Base-by-base conservation (phyloP, 2,797 vertebrate genomes). In the Syngnathus rostellatus region DNA sequence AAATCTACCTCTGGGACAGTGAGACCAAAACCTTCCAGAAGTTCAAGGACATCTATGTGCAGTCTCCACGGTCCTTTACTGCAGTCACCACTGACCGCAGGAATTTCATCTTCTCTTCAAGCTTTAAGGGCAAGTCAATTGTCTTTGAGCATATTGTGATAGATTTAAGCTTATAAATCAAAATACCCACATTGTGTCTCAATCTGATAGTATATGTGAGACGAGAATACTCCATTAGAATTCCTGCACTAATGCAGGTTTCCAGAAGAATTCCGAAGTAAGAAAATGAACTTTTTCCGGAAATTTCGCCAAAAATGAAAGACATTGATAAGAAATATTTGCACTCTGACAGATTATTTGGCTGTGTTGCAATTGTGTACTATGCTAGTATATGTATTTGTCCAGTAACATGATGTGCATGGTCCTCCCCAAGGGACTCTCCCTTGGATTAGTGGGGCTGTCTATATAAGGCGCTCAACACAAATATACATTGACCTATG, bases 11-110 rank as follows among this genome's bases (percentile, higher is more conserved):
- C 77, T 99, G 97, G 97, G 91, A 98, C 65, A 71, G 62, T 39
- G 92, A 96, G 69, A 93, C 90, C 75, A 93, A 94, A 83, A 81
- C 78, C 8, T 99, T 97, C 66, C 83, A 88, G 57, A 94, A 95
- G 84, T 97, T 98, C 71, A 95, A 97, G 84, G 95, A 99, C 85
- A 92, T 99, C 72, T 99, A 98, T 0, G 94, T 99, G 71, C 97
- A 99, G 76, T 96, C 96, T 0, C 97, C 97, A 0, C 93, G 97
- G 0, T 97, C 95, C 2, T 98, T 99, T 78, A 95, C 93, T 0
- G 91, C 90, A 0, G 89, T 99, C 74, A 94, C 91, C 70, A 95
- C 93, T 0, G 94, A 94, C 69, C 86, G 92, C 67, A 93, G 93
- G 74, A 92, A 95, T 91, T 99, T 99, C 90, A 90, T 99, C 70